Base-by-base conservation (phyloP, 2,113 vertebrate species). In the Geothlypis trichas region DNA sequence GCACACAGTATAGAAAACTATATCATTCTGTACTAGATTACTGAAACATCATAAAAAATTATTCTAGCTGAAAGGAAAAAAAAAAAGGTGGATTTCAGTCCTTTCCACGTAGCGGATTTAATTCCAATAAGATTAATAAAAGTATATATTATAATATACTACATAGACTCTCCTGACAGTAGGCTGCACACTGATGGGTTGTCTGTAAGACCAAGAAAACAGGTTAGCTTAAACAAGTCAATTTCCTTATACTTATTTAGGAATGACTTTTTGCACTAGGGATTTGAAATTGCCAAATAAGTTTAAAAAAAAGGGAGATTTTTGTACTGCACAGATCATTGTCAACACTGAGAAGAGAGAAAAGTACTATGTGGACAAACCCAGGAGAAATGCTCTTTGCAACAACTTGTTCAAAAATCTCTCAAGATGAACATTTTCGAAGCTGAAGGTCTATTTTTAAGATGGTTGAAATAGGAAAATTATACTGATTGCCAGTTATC, bases 391-490 rank as follows among this genome's bases (percentile, higher is more conserved):
- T 15, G 20, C 39, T 66, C 35, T 75, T 85, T 84, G 44, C 58
- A 79, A 62, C 15, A 66, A 22, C 41, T 84, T 81, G 52, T 67
- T 84, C 26, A 76, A 72, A 81, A 76, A 84, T 14, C 7, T 28
- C 46, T 54, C 23, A 62, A 59, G 78, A 81, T 71, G 87, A 89
- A 67, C 42, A n/a, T 86, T 84, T 77, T 62, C 5, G 0, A 88
- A 77, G 51, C 27, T 80, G 83, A 85, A 87, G 23, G 23, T 79
- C 83, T 94, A 55, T 91, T 95, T 96, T 94, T 73, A 72, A 87
- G 51, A 30, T 33, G 76, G 46, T 51, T 73, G 61, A 95, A 96
- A 95, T 91, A 88, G 63, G 65, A 94, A 96, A 88, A 96, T 93
- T 95, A 71, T 65, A 74, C 55, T 62, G 33, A 69, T 94, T 93